A percentile compares a stretch with the other conserved stretches of the same genome.
phyloP scores from a whole-genome alignment of 2,113 vertebrate species.

The Brachyhypopomus gauderio region DNA sequence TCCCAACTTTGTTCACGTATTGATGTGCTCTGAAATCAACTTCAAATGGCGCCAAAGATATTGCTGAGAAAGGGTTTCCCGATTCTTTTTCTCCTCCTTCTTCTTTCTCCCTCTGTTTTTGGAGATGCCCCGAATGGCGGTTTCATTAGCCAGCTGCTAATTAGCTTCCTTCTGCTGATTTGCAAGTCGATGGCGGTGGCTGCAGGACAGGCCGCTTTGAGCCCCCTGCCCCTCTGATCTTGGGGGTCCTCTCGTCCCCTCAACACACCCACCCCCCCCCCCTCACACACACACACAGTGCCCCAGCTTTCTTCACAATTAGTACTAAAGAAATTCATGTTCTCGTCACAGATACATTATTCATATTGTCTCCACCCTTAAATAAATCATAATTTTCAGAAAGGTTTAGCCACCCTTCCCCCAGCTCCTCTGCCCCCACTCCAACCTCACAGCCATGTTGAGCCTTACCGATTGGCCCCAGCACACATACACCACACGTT shows the following conservation, averaged over 20 bases:
- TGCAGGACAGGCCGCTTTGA: conserved; percentile 93
- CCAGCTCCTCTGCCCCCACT: conserved; percentile 30
- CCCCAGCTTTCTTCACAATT: conserved; percentile 90
- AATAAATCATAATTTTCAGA: conserved; percentile 84
- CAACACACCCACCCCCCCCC: conserved; percentile 75
- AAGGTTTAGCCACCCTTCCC: conserved; percentile 73
- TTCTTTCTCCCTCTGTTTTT: conserved; percentile 47
- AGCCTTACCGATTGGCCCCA: conserved; percentile 64
- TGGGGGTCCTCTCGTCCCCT: conserved; percentile 77
- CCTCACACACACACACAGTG: conserved; percentile 79
- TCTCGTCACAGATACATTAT: conserved; percentile 88
- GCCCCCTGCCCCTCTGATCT: conserved; percentile 86
- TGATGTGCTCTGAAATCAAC: conserved; percentile 86
- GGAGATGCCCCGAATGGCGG: conserved; percentile 81
- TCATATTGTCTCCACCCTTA: conserved; percentile 85
- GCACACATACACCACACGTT: conserved; percentile 55
- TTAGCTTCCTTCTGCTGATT: conserved; percentile 98
- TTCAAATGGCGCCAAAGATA: conserved; percentile 85
- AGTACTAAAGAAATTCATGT: conserved; percentile 85
- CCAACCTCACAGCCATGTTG: conserved; percentile 50
- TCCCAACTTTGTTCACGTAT: conserved; percentile 86
- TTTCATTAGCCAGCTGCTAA: conserved; percentile 97
- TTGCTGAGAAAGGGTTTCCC: conserved; percentile 75
- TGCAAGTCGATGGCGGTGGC: conserved; percentile 95
- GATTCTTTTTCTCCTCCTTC: conserved; percentile 71